Evolutionary conservation across 2,113 vertebrate species (phyloP).

Genomic region (Macquaria ambigua): DNA sequence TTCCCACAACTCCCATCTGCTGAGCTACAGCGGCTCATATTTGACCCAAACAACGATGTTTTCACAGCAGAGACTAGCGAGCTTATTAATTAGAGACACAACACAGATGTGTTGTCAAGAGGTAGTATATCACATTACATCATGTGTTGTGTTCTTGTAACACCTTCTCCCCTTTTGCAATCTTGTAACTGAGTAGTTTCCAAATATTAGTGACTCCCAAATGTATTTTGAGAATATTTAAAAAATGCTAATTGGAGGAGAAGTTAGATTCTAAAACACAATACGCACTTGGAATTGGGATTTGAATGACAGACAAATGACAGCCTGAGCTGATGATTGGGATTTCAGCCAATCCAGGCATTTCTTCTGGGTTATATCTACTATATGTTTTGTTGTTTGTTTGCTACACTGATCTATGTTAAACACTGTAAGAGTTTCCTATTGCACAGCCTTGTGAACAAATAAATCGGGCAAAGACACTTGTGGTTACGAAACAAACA

Average conservation of each 20-base stretch:
- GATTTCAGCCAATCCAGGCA: background rate
- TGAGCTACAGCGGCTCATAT: background rate
- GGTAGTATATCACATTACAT: background rate
- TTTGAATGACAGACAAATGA: background rate
- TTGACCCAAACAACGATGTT: constrained; percentile 1
- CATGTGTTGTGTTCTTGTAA: background rate
- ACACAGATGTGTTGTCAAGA: background rate
- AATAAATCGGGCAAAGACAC: too few relatives aligned
- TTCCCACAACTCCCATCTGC: constrained; percentile 29
- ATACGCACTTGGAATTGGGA: background rate
- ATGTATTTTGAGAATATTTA: too few relatives aligned
- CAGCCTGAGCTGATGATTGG: background rate
- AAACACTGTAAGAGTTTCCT: too few relatives aligned
- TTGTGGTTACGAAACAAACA: too few relatives aligned
- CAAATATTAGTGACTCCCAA: background rate
- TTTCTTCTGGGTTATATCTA: too few relatives aligned
- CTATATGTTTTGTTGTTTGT: too few relatives aligned
- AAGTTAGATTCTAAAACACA: background rate
- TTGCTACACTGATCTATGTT: too few relatives aligned
- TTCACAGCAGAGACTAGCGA: background rate
- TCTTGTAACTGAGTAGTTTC: background rate
- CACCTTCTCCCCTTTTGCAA: background rate
- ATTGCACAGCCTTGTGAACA: too few relatives aligned
- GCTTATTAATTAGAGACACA: background rate
- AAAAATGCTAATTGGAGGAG: background rate